phyloP scores from a whole-genome alignment of 2,888 invertebrate genomes.

The Nipponacmea schrenckii region DNA sequence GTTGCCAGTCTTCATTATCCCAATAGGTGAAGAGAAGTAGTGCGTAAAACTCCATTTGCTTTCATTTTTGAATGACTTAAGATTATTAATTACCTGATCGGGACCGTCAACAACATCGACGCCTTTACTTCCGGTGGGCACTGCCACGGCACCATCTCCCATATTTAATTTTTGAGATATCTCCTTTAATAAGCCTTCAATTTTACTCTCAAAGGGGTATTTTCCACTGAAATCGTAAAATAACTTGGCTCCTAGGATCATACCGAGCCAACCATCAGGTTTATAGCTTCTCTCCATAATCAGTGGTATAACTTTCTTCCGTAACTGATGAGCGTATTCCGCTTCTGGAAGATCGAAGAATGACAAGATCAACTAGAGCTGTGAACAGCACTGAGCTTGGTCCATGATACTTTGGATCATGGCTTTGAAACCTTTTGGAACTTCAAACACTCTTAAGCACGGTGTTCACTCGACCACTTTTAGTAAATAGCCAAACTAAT shows the following conservation, averaged over 20 bases:
- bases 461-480: too few relatives aligned
- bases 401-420: too few relatives aligned
- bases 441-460: too few relatives aligned
- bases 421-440: too few relatives aligned
- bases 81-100: not conserved
- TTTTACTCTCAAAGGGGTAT: conserved; percentile 35
- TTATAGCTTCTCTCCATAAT: conserved; percentile 37
- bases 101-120: not conserved
- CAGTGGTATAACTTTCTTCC: conserved; percentile 38
- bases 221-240: conserved; percentile 42
- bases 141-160: not conserved
- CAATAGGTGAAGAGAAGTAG: too few relatives aligned
- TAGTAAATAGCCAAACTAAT: too few relatives aligned
- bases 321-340: conserved; percentile 38
- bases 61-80: not conserved
- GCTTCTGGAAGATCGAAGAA: conserved; percentile 33
- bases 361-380: not conserved
- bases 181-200: conserved; percentile 30
- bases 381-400: too few relatives aligned
- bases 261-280: conserved; percentile 46
- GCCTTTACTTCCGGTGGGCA: not conserved
- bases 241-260: conserved; percentile 40
- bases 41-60: not conserved
- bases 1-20: too few relatives aligned
- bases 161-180: conserved; percentile 12